phyloP scores from a whole-genome alignment of 1,140 invertebrate genomes.

The Aradophagus sp. region DNA sequence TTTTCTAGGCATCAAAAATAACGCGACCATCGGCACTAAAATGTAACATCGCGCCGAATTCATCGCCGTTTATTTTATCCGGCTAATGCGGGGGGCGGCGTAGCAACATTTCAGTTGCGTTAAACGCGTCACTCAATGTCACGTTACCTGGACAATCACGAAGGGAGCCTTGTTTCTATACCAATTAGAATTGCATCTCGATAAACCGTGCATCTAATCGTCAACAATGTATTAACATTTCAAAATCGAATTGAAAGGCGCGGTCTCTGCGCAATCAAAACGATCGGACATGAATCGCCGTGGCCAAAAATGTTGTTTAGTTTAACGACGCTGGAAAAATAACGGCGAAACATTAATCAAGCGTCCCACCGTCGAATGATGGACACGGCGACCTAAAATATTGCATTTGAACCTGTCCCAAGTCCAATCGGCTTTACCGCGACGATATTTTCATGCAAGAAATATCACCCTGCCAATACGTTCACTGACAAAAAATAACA shows the following conservation, averaged over 20 bases:
- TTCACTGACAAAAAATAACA: no score
- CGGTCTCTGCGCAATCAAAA: no score
- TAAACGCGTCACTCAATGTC: slow-evolving; percentile 72
- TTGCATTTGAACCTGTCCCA: slow-evolving; percentile 12
- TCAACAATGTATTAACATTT: no score
- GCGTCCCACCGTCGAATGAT: slow-evolving; percentile 7
- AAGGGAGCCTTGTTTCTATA: not conserved
- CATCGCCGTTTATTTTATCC: slow-evolving; percentile 74
- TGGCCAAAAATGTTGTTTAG: slow-evolving; percentile 1
- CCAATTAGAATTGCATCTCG: no score
- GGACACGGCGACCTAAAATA: slow-evolving; percentile 18
- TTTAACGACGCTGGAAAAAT: slow-evolving; percentile 12
- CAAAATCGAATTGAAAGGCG: no score
- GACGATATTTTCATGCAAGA: slow-evolving; percentile 15
- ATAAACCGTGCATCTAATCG: slow-evolving; percentile 13
- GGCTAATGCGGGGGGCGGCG: slow-evolving; percentile 44
- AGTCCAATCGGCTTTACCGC: slow-evolving; percentile 16
- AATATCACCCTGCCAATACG: not conserved
- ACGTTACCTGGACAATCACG: slow-evolving; percentile 34
- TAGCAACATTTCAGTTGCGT: slow-evolving; percentile 69
- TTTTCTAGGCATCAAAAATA: no score
- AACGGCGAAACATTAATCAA: slow-evolving; percentile 33
- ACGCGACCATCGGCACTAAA: no score
- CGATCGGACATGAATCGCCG: no score
- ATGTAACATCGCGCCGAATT: slow-evolving; percentile 70